Evolutionary conservation across 2,113 vertebrate genomes (phyloP), one percentile per base, ranked within the genome.

Genomic region (Coreoperca whiteheadi): DNA sequence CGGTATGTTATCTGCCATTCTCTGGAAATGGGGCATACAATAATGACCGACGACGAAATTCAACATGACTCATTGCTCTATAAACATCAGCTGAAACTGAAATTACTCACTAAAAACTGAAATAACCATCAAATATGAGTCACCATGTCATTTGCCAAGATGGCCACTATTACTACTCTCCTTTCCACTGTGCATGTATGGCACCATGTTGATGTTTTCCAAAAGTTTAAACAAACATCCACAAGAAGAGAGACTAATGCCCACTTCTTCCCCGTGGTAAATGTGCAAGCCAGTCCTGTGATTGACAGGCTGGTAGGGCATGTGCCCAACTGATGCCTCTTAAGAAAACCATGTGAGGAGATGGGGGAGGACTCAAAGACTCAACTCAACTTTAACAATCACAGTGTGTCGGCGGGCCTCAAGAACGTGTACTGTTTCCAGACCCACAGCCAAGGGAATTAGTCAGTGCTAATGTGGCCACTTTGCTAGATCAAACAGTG

Each of bases 381-480:
- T 79, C 32, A 56, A 39, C 43, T 71, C 59, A 66, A 67, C 65
- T 70, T 60, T 25, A 69, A 77, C 79, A 84, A 91, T 89, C 69
- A 74, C 60, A 74, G 39, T 63, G 77, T 87, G 88, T 92, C 83
- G 82, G 83, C 65, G 79, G 81, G 75, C 70, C 74, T 83, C 57
- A 69, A 85, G 83, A 93, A 91, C 69, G 72, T 81, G 81, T 77
- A 69, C 77, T 54, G 77, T 86, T 91, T 91, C 86, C 84, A 87
- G 93, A 94, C 87, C 83, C 89, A 92, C 90, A 92, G 87, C 74
- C 85, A 77, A 84, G 81, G 88, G 93, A 95, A 95, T 95, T 94
- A 96, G 94, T 94, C 89, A 84, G 78, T 37, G 79, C 93, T 95
- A 95, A 96, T 95, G 94, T 91, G 90, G 85, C 91, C 91, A 92